Base-by-base conservation (phyloP, 2,888 invertebrate species). In the Parnassius apollo region DNA sequence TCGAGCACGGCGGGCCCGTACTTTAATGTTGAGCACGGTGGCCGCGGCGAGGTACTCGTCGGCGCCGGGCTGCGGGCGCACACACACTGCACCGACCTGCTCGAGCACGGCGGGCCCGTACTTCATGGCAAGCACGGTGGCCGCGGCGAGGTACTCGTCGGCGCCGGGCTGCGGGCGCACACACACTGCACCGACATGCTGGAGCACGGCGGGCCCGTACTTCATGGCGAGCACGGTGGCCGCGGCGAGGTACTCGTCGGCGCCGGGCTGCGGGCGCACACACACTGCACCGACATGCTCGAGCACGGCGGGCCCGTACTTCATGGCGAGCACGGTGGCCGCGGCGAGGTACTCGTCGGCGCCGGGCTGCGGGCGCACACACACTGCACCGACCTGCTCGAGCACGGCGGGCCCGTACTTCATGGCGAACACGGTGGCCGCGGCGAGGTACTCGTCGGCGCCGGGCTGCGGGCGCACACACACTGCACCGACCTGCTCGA, bases 61-160 rank as follows among this genome's bases (percentile, higher is more conserved):
- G 59, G 95, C 93, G 64, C 87, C 87, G 45, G 89, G 89, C 71
- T 83, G 83, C 25, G 83, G 74, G 42, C 76, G 69, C 57, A 72
- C 75, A n/a, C n/a, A n/a, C n/a, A n/a, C n/a, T n/a, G n/a, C n/a
- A n/a, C n/a, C n/a, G n/a, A n/a, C n/a, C n/a, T n/a, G n/a, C n/a
- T n/a, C n/a, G n/a, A n/a, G n/a, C n/a, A n/a, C n/a, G n/a, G n/a
- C n/a, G n/a, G n/a, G n/a, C n/a, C n/a, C n/a, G n/a, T n/a, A n/a
- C n/a, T n/a, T n/a, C n/a, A n/a, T n/a, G n/a, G n/a, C n/a, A n/a
- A 97, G 93, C 94, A 97, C 97, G 0, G 97, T 97, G 25, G 96
- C 95, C 1, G 97, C 97, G 1, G 96, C 96, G 66, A 95, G 94
- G 54, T 95, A 96, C 80, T 96, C 97, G 73, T 96, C 96, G 59